Base-by-base conservation (phyloP, 2,797 vertebrate species). In the Erethizon dorsatum region DNA sequence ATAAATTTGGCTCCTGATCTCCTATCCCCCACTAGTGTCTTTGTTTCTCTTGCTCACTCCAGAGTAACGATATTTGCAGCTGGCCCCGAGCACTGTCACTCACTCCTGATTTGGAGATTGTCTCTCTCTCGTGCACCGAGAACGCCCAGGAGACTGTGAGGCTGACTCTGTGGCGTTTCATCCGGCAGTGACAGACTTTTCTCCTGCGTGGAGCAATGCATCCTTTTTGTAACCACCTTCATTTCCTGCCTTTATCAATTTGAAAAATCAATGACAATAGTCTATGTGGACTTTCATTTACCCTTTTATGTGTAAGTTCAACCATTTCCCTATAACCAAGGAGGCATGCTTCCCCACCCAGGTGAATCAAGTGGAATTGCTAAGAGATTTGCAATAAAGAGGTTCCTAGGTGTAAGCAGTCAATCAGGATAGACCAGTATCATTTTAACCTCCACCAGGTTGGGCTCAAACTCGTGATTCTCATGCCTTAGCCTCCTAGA, bases 201-300 rank as follows among this genome's bases (percentile, higher is more conserved):
- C 50, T 92, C 69, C 47, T 77, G 22, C 13, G 33, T 45, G 10
- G 52, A 47, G 75, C 45, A 94, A n/a, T 78, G 79, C 63, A 94
- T 89, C 87, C 83, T 91, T 96, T 94, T 79, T 67, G 80, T 93
- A 87, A 84, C 77, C 80, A 93, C 54, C 77, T 96, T 82, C 71
- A 93, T 89, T 97, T 95, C 47, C 95, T 91, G 88, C 52, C 37
- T 50, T 94, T 91, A 89, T 87, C 83, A 94, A 65, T 82, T 50
- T 90, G 56, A 33, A 80, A 93, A 95, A 94, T 83, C 94, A 89
- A 57, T 77, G 33, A 73, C 89, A 90, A 59, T 22, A 54, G 80
- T 87, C 84, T 89, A 65, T 77, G 61, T 87, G 79, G 78, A 15
- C 96, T 94, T 92, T 83, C 89, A 91, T 92, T 92, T 83, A 89